Conservation (phyloP, 2,888 invertebrate genomes). For the Drosophila dives region DNA sequence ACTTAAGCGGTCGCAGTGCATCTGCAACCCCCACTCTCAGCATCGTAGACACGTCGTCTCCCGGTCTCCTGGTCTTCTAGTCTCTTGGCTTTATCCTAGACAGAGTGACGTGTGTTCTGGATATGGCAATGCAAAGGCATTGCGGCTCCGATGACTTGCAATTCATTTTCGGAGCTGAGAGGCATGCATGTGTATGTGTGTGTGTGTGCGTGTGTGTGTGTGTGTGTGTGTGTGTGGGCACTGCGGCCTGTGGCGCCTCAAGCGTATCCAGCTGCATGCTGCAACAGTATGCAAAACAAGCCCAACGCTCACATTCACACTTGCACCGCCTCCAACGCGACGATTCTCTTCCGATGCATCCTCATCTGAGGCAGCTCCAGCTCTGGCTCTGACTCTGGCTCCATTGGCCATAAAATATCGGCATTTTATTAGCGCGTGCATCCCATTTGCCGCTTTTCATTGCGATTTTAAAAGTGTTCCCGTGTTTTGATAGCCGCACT, state of each 20-base stretch:
- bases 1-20: slow-evolving; percentile 75
- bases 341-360: slow-evolving; percentile 18
- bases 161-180: slow-evolving; percentile 69
- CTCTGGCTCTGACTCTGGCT: slow-evolving; percentile 9
- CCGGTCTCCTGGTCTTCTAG: slow-evolving; percentile 9
- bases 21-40: slow-evolving; percentile 29
- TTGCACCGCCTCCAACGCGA: slow-evolving; percentile 62
- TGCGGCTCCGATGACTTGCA: slow-evolving; percentile 73
- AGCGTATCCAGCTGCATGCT: slow-evolving; percentile 24
- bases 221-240: slow-evolving; percentile 66
- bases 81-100: slow-evolving; percentile 71
- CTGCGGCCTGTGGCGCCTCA: slow-evolving; percentile 34
- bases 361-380: slow-evolving; percentile 7
- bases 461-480: slow-evolving; percentile 83
- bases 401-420: slow-evolving; percentile 76
- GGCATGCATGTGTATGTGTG: slow-evolving; percentile 1
- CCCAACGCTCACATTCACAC: slow-evolving; percentile 66
- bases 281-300: slow-evolving; percentile 61
- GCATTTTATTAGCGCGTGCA: slow-evolving; percentile 82
- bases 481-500: slow-evolving; percentile 82
- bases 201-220: not conserved
- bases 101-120: slow-evolving; percentile 81
- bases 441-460: slow-evolving; percentile 81
- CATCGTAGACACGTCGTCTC: slow-evolving; percentile 26
- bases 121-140: slow-evolving; percentile 60